These are phyloP conservation scores for Ptychoptera contaminata DNA, from an alignment of 2,888 invertebrate species.

Conservation along the genomic window DNA sequence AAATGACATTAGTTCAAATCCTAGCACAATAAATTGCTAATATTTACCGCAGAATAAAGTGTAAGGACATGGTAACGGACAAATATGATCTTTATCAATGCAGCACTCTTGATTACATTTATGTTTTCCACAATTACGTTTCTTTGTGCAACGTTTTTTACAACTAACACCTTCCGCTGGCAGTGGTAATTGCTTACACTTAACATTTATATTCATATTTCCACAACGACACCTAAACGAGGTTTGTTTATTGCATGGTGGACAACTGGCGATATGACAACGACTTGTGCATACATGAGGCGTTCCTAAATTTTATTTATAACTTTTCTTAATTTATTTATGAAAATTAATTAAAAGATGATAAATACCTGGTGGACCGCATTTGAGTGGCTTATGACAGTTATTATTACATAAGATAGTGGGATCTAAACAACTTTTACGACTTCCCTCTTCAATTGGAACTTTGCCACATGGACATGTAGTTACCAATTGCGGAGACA, in stretches of 20 bases:
- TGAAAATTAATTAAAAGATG: too few relatives aligned
- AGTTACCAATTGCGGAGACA: constrained; percentile 42
- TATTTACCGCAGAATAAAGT: constrained; percentile 58
- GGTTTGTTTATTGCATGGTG: constrained; percentile 59
- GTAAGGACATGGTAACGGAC: constrained; percentile 67
- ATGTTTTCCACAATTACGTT: constrained; percentile 72
- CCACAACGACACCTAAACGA: constrained; percentile 73
- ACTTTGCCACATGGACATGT: constrained; percentile 67
- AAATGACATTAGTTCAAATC: not conserved
- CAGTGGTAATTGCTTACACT: constrained; percentile 53
- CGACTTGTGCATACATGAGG: constrained; percentile 46
- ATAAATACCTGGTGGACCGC: constrained; percentile 45
- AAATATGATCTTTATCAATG: constrained; percentile 71
- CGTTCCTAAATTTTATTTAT: constrained; percentile 19
- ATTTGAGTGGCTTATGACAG: constrained; percentile 47
- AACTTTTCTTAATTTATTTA: too few relatives aligned
- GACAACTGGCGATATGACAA: constrained; percentile 59
- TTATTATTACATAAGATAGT: constrained; percentile 65
- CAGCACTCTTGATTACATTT: constrained; percentile 85
- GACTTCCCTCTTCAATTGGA: constrained; percentile 27
- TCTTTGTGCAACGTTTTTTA: constrained; percentile 80
- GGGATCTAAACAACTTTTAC: constrained; percentile 61
- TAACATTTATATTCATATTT: constrained; percentile 64
- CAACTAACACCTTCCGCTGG: constrained; percentile 64
- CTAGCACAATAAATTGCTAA: not conserved